Evolutionary conservation across 2,888 invertebrate genomes (phyloP), one percentile per base, ranked within the genome.

Genomic region (Sminthurinus aureus): DNA sequence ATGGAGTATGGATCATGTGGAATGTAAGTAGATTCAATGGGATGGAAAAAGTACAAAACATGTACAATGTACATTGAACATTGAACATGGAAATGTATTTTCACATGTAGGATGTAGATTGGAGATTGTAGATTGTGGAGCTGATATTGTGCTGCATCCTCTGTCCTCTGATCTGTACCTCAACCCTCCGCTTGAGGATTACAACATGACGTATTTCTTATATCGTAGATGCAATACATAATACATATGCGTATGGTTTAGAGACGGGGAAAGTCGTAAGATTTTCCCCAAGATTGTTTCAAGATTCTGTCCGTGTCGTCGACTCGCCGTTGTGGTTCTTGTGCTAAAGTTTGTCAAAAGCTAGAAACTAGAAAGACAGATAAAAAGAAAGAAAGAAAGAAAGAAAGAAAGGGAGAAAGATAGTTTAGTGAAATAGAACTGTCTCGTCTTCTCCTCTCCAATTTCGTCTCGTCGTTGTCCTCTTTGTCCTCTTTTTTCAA

Each of bases 381-480:
- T 58, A 58, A 58, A 12, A 58, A 58, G 11, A 12, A 12, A n/a
- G n/a, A n/a, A n/a, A n/a, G 8, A 66, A 8, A 6, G 11, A 66
- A 66, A 11, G 8, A 15, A 66, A 6, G 66, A 66, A 18, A n/a
- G 66, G 15, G 15, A 18, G 6, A 18, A 11, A 15, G 6, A 66
- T 4, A 66, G 24, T 71, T 20, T 20, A 20, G 24, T 71, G 20
- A 13, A 76, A 76, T 76, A 50, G 52, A 52, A 52, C 51, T 51
- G 50, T 76, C 76, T 76, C 52, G 3, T 77, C 76, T 58, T 13
- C n/a, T 77, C 58, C 18, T 18, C 24, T 77, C 76, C 51, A n/a
- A 38, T 38, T 77, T 58, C 58, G 13, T 77, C 22, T 76, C 20
- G 76, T 50, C 52, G 51, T 76, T 24, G 52, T 52, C 18, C 75